A percentile compares a stretch with the other conserved stretches of the same genome.
phyloP scores from a whole-genome alignment of 2,888 invertebrate species.

The Latrodectus elegans region DNA sequence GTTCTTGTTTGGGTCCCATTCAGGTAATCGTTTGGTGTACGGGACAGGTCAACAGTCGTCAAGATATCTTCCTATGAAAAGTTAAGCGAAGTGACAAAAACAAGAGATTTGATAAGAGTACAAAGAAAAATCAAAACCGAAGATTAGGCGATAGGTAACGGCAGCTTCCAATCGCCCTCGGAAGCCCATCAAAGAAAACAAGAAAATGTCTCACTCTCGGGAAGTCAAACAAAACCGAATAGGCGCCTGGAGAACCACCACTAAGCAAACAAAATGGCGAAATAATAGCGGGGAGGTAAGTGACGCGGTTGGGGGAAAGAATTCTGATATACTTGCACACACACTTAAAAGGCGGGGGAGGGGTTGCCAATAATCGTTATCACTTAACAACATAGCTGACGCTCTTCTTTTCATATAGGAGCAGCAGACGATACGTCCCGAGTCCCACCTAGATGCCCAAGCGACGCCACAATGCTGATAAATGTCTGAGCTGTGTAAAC shows the following conservation, averaged over 20 bases:
- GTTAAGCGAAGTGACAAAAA: too few relatives aligned
- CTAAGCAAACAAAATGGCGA: constrained; percentile 59
- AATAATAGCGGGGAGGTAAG: constrained; percentile 35
- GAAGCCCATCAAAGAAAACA: constrained; percentile 18
- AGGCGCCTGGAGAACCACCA: constrained; percentile 55
- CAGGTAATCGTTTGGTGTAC: not conserved
- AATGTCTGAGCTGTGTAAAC: constrained; percentile 51
- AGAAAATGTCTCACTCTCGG: constrained; percentile 16
- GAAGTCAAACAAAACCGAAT: constrained; percentile 45
- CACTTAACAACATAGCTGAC: constrained; percentile 68
- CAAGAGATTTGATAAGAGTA: too few relatives aligned
- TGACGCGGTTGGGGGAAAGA: not conserved
- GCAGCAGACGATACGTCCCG: constrained; percentile 26
- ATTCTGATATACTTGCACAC: not conserved
- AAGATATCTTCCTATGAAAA: not conserved
- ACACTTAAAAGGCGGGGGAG: constrained; percentile 40
- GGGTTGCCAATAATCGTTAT: constrained; percentile 65
- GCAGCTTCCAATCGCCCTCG: too few relatives aligned
- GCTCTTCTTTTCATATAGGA: constrained; percentile 48
- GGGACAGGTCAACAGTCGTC: not conserved
- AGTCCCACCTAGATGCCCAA: constrained; percentile 24
- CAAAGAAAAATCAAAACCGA: too few relatives aligned
- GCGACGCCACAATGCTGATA: constrained; percentile 49
- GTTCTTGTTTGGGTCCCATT: too few relatives aligned
- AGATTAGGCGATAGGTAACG: too few relatives aligned